Percentiles rank a stretch among this genome's conserved stretches.
Conservation (phyloP, 2,113 vertebrate genomes). For the Pantherophis guttatus region DNA sequence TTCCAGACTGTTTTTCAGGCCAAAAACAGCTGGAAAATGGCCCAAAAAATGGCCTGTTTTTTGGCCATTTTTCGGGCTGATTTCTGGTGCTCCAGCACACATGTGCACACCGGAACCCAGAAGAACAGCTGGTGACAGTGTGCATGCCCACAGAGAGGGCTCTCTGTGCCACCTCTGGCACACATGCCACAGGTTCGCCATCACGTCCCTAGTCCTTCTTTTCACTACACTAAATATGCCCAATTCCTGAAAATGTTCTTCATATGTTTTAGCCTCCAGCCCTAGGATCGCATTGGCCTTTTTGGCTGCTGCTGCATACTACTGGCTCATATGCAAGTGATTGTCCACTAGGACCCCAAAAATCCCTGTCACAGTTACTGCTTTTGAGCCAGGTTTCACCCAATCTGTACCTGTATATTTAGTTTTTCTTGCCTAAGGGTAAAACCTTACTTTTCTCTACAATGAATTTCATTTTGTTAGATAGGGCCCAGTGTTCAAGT, state of each 20-base stretch:
- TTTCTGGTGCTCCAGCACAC: too few species aligned
- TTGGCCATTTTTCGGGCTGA: too few species aligned
- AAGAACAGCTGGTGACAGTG: too few species aligned
- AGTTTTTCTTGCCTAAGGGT: background rate
- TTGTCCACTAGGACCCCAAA: background rate
- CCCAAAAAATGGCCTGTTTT: too few species aligned
- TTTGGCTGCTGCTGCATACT: background rate
- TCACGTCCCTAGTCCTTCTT: background rate
- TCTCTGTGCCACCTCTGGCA: too few species aligned
- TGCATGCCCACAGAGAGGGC: too few species aligned
- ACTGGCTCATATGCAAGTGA: background rate
- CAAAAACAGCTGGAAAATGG: too few species aligned
- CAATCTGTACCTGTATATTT: background rate
- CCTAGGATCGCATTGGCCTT: background rate
- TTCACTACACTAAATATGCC: background rate
- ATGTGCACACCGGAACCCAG: too few species aligned
- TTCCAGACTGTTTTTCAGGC: too few species aligned
- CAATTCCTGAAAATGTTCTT: background rate
- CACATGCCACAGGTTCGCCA: too few species aligned
- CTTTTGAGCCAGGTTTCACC: background rate
- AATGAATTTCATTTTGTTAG: background rate
- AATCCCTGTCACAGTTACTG: background rate
- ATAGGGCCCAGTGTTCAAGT: background rate
- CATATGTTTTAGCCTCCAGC: background rate
- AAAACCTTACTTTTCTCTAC: background rate